Conservation (phyloP, 1,140 invertebrate species). For the Colletes gigas region DNA sequence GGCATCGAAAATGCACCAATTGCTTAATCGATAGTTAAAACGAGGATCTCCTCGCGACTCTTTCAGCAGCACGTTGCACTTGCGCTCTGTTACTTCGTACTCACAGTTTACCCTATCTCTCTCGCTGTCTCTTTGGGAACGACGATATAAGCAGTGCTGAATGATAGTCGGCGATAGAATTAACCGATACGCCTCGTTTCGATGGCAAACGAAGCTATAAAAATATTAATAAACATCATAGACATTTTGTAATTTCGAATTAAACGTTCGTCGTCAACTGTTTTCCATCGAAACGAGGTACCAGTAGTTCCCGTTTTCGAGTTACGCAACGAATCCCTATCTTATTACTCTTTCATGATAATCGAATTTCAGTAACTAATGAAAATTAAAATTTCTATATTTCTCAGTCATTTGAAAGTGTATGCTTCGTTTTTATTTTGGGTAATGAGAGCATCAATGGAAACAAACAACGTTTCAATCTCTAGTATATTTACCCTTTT, state of each 20-base stretch:
- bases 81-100: conserved; percentile 7
- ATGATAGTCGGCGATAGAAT: background rate
- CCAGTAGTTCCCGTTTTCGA: too few relatives aligned
- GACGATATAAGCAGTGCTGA: background rate
- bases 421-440: too few relatives aligned
- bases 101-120: background rate
- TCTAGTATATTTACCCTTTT: too few relatives aligned
- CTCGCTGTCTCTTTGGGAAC: background rate
- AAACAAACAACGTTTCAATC: too few relatives aligned
- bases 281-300: background rate
- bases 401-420: too few relatives aligned
- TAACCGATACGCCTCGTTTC: background rate
- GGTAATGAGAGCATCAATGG: too few relatives aligned
- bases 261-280: background rate
- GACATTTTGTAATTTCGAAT: too few relatives aligned
- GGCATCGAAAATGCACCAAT: background rate
- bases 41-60: background rate
- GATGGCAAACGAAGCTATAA: background rate
- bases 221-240: too few relatives aligned
- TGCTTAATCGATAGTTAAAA: background rate
- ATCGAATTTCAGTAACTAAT: too few relatives aligned
- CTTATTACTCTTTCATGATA: too few relatives aligned
- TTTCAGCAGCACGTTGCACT: conserved; percentile 28
- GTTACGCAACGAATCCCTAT: too few relatives aligned
- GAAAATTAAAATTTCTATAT: too few relatives aligned